Base-by-base conservation (phyloP, 2,113 vertebrate species). In the Nipponia nippon region DNA sequence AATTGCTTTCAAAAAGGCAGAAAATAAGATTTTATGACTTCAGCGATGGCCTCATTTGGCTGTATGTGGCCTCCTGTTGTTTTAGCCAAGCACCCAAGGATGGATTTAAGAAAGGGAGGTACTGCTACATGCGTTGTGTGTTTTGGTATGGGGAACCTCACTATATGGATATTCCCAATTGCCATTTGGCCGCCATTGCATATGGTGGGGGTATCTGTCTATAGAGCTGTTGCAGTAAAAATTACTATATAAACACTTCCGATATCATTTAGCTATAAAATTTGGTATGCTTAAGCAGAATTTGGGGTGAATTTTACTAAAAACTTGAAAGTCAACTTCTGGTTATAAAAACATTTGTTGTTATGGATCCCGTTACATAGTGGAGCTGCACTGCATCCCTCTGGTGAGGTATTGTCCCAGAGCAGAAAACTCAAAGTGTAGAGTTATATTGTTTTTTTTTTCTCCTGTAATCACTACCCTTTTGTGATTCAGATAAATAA, bases 1-100 rank as follows among this genome's bases (percentile, higher is more conserved):
- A 50, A 66, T 95, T 83, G 59, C 55, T 91, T 94, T 94, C 55
- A 42, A 53, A 91, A 83, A 94, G 77, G 72, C 55, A 90, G 76
- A 89, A 96, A 89, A 84, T 73, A 10, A 81, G 89, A 59, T 81
- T 80, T 73, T 61, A 52, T 52, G 7, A 83, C 80, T 89, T 55
- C 13, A 65, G 46, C 7, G 27, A 16, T 83, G 30, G 61, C 52
- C 84, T 93, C 16, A 65, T 90, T 90, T 90, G 73, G 53, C n/a
- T 55, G 13, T 46, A 8, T 55, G 3, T 59, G 22, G 25, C 34
- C 26, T 89, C 58, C 30, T 70, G 49, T 69, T 69, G 79, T 77
- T 97, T 80, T 73, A 92, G 30, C 44, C 62, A 69, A 49, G 53
- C 34, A 52, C 21, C 15, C 34, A 59, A 38, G 59, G 19, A 52